A percentile compares a stretch with the other conserved stretches of the same genome.
Conservation (phyloP, 2,888 invertebrate species). For the Hirudinaria manillensis region DNA sequence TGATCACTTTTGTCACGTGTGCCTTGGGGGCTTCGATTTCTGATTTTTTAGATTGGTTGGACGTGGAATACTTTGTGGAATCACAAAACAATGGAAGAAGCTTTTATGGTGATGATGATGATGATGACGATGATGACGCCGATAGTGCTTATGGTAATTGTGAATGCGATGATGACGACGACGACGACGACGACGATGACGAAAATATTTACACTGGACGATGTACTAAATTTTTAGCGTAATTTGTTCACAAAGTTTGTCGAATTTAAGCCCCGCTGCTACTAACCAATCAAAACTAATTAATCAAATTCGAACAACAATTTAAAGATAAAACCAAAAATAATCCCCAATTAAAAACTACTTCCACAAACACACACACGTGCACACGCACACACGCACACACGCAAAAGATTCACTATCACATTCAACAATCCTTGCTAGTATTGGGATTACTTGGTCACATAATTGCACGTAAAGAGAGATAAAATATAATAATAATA, state of each 20-base stretch:
- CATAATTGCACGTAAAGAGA: too few relatives aligned
- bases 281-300: not conserved
- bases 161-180: slow-evolving; percentile 6
- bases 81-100: not conserved
- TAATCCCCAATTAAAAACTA: not conserved
- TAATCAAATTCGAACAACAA: not conserved
- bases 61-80: too few relatives aligned
- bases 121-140: slow-evolving; percentile 15
- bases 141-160: not conserved
- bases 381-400: not conserved
- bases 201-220: not conserved
- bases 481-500: too few relatives aligned
- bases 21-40: too few relatives aligned
- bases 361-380: not conserved
- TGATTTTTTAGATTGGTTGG: too few relatives aligned
- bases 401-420: too few relatives aligned
- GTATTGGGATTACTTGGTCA: too few relatives aligned
- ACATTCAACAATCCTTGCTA: too few relatives aligned
- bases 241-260: too few relatives aligned
- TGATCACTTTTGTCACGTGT: too few relatives aligned
- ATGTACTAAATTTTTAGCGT: too few relatives aligned
- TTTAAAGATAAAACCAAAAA: not conserved
- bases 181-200: slow-evolving; percentile 19
- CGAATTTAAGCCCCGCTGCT: not conserved
- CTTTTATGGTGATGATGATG: slow-evolving; percentile 9